Evolutionary conservation across 2,888 invertebrate species (phyloP).

Genomic region (Selenia dentaria): DNA sequence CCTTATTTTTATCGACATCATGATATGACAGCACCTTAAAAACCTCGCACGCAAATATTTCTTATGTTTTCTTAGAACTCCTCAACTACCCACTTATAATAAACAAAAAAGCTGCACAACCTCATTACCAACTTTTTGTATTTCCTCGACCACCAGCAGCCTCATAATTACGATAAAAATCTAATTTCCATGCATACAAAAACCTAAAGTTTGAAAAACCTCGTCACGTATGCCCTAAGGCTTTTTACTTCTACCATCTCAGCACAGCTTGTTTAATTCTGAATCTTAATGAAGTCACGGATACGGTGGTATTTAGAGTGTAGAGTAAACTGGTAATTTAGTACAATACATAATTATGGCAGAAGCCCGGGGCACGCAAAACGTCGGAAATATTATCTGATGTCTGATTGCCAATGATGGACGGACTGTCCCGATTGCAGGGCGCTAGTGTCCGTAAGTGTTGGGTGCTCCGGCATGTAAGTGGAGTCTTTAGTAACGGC

Average conservation of each 20-base stretch:
- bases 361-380: constrained; percentile 20
- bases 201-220: constrained; percentile 27
- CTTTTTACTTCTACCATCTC: not conserved
- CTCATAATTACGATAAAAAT: constrained; percentile 26
- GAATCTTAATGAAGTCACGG: not conserved
- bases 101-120: too few relatives aligned
- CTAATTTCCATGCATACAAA: constrained; percentile 15
- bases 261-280: too few relatives aligned
- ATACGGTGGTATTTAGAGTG: constrained; percentile 1
- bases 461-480: not conserved
- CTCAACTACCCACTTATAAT: too few relatives aligned
- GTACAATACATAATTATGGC: constrained; percentile 52
- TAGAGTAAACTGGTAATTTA: constrained; percentile 4
- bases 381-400: constrained; percentile 18
- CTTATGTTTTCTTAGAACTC: too few relatives aligned
- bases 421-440: constrained; percentile 1
- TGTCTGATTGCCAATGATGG: constrained; percentile 11
- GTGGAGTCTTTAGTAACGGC: not conserved
- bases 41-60: too few relatives aligned
- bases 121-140: not conserved
- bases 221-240: constrained; percentile 29
- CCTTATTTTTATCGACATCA: too few relatives aligned
- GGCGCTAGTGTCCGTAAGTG: not conserved
- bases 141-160: constrained; percentile 5
- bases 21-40: too few relatives aligned